A percentile compares a stretch with the other conserved stretches of the same genome.
These are phyloP conservation scores for Nothoprocta perdicaria DNA, from an alignment of 2,113 vertebrate species.

Conservation along the genomic window DNA sequence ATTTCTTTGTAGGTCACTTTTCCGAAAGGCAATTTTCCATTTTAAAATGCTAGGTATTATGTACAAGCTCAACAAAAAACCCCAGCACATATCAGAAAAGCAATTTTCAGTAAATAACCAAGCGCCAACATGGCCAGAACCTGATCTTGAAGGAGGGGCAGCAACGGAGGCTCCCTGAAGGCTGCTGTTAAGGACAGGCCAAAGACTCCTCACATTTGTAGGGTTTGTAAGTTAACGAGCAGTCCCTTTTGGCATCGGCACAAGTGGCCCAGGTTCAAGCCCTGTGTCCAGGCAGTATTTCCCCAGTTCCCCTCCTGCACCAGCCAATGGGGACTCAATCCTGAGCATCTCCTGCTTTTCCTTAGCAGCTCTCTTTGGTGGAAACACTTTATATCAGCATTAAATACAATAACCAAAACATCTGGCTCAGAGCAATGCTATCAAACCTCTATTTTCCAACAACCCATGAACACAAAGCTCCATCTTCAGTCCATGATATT, in stretches of 20 bases:
- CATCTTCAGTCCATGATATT: background rate
- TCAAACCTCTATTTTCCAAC: background rate
- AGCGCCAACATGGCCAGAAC: background rate
- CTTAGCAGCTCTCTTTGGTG: rapidly evolving
- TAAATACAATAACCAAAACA: background rate
- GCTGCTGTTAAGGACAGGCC: background rate
- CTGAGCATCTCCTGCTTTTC: background rate
- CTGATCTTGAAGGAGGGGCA: background rate
- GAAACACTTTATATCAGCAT: background rate
- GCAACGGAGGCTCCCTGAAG: background rate
- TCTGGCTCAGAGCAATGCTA: background rate
- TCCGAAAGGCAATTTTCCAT: background rate
- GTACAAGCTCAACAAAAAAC: background rate
- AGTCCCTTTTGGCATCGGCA: background rate
- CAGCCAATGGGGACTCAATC: background rate
- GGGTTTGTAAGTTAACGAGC: background rate
- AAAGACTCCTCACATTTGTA: background rate
- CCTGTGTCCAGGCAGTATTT: background rate
- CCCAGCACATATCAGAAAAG: background rate
- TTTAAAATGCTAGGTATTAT: background rate
- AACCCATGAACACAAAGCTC: too few relatives aligned
- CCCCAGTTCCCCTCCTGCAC: background rate
- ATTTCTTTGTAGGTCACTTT: background rate
- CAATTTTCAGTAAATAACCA: background rate
- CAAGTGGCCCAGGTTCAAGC: background rate